Conservation (phyloP, 2,797 vertebrate genomes). For the Spheniscus humboldti region DNA sequence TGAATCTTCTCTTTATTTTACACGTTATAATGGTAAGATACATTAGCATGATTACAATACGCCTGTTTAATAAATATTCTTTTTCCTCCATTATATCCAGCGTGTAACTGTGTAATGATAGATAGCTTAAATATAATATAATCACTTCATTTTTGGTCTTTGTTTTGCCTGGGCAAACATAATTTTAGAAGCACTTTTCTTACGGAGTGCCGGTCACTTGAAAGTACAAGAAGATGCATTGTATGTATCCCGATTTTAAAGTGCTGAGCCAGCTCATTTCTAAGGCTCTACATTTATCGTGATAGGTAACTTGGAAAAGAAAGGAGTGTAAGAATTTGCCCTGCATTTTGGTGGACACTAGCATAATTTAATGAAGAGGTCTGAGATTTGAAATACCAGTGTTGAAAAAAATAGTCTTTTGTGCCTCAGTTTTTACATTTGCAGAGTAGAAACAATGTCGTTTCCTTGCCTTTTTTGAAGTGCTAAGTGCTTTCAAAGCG, state of each 20-base stretch:
- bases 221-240: neutral
- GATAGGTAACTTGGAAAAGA: neutral
- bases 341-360: neutral
- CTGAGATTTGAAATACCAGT: neutral
- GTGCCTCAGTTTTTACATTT: neutral
- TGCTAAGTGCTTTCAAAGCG: neutral
- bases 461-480: neutral
- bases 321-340: neutral
- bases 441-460: neutral
- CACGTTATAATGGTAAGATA: neutral
- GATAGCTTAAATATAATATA: neutral
- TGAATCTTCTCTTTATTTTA: neutral
- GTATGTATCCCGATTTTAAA: neutral
- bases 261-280: neutral
- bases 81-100: neutral
- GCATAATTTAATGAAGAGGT: neutral
- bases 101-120: neutral
- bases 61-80: neutral
- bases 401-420: neutral
- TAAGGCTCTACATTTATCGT: neutral
- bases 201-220: neutral
- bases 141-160: neutral
- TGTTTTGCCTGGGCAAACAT: neutral
- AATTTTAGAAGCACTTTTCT: neutral
- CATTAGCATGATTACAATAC: neutral